phyloP scores from a whole-genome alignment of 2,888 invertebrate species.

The Oscheius sp. region DNA sequence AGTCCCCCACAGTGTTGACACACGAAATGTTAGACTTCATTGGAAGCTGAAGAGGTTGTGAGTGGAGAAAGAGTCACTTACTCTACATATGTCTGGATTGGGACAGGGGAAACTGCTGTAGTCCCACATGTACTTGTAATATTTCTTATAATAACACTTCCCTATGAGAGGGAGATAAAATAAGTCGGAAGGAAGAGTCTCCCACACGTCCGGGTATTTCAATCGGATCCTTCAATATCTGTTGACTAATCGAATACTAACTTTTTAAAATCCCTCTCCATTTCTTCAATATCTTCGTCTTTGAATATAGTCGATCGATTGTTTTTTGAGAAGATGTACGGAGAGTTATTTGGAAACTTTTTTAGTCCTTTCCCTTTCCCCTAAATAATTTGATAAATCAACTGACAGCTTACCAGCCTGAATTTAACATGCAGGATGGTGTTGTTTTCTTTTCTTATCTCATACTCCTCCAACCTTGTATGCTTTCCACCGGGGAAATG shows the following conservation, averaged over 20 bases:
- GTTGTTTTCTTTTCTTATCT: too few species aligned
- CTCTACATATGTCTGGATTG: slow-evolving; percentile 40
- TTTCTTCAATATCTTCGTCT: background rate
- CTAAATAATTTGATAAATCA: background rate
- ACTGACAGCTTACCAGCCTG: background rate
- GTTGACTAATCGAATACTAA: background rate
- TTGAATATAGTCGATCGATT: background rate
- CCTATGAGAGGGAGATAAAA: slow-evolving; percentile 32
- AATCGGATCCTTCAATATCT: background rate
- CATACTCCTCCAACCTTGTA: too few species aligned
- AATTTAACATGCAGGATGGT: background rate
- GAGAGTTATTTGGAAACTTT: too few species aligned
- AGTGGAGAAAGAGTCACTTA: slow-evolving; percentile 20
- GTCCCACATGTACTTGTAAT: slow-evolving; percentile 32
- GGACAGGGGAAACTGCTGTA: slow-evolving; percentile 38
- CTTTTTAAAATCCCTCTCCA: background rate
- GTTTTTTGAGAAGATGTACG: background rate
- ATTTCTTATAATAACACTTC: slow-evolving; percentile 33
- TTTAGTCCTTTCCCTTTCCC: background rate
- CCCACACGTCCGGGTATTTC: background rate
- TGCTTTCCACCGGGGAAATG: too few species aligned
- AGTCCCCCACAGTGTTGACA: slow-evolving; percentile 1
- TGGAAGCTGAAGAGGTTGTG: background rate
- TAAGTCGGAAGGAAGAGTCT: slow-evolving; percentile 22
- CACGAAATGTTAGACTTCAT: background rate